Conservation (phyloP, 2,888 invertebrate species). For the Choreutis nemorana region DNA sequence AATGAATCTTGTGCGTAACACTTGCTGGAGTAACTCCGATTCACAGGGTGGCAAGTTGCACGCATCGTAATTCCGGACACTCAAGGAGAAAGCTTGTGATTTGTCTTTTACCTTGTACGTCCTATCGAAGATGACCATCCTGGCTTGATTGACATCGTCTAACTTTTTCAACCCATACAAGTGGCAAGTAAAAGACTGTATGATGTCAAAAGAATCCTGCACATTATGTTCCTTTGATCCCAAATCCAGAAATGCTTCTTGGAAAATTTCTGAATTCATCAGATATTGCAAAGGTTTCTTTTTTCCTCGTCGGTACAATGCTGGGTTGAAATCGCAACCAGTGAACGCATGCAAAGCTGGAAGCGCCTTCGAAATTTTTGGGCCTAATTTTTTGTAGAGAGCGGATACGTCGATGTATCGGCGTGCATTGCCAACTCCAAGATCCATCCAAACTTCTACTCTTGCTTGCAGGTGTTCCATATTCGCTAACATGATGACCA, state of each 20-base stretch:
- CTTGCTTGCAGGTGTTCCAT: background rate
- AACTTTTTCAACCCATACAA: conserved; percentile 2
- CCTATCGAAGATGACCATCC: conserved; percentile 4
- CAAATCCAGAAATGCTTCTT: conserved; percentile 9
- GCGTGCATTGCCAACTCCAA: conserved; percentile 8
- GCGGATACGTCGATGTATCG: conserved; percentile 10
- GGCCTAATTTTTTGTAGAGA: conserved; percentile 8
- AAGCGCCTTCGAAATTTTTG: conserved; percentile 7
- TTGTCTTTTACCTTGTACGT: background rate
- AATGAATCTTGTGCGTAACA: conserved; percentile 19
- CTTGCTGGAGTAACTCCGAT: conserved; percentile 18
- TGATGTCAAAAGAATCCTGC: conserved; percentile 2
- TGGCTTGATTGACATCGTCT: conserved; percentile 2
- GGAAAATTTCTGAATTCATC: conserved; percentile 8
- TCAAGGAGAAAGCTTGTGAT: conserved; percentile 2
- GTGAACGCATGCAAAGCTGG: conserved; percentile 12
- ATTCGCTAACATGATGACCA: no score
- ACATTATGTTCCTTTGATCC: conserved; percentile 6
- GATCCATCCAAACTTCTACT: conserved; percentile 9
- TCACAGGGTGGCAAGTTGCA: conserved; percentile 16
- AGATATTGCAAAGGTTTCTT: conserved; percentile 8
- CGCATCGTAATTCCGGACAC: conserved; percentile 1
- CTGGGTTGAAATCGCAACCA: conserved; percentile 11
- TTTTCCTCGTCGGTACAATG: conserved; percentile 9
- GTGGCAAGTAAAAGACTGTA: conserved; percentile 4